Percentiles rank a stretch among this genome's conserved stretches.
These are phyloP conservation scores for Melinopterus prodromus DNA, from an alignment of 2,888 invertebrate genomes.

Conservation along the genomic window DNA sequence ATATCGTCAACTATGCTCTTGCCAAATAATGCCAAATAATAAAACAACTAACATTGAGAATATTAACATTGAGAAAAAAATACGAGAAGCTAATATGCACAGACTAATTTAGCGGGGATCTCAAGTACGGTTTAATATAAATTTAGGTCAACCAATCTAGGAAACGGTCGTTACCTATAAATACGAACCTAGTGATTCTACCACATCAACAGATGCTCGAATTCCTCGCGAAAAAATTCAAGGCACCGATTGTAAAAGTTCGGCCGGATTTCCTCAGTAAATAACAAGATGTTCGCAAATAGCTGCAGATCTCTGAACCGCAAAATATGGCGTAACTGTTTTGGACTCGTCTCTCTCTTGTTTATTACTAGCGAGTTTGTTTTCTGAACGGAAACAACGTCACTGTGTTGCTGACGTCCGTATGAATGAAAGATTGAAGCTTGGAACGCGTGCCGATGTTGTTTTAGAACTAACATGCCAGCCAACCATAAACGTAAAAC, in stretches of 20 bases:
- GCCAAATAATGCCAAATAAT: too few relatives aligned
- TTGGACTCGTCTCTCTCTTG: not conserved
- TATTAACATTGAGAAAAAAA: not conserved
- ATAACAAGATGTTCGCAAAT: not conserved
- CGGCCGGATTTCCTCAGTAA: not conserved
- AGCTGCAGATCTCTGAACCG: not conserved
- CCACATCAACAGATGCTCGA: not conserved
- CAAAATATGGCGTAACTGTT: not conserved
- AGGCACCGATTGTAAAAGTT: not conserved
- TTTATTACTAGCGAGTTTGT: not conserved
- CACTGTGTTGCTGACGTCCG: not conserved
- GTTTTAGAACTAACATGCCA: not conserved
- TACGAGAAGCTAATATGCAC: not conserved
- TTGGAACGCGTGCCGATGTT: not conserved
- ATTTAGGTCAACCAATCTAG: not conserved
- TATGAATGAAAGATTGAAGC: slow-evolving; percentile 4
- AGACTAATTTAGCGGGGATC: not conserved
- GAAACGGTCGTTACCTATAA: not conserved
- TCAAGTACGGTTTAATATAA: not conserved
- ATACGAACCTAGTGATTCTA: not conserved
- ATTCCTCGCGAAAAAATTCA: not conserved
- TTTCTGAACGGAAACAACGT: not conserved
- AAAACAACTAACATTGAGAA: too few relatives aligned
- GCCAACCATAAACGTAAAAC: not conserved
- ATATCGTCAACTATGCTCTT: too few relatives aligned